These are phyloP conservation scores for Triops cancriformis DNA, from an alignment of 1,140 invertebrate genomes.

Conservation along the genomic window DNA sequence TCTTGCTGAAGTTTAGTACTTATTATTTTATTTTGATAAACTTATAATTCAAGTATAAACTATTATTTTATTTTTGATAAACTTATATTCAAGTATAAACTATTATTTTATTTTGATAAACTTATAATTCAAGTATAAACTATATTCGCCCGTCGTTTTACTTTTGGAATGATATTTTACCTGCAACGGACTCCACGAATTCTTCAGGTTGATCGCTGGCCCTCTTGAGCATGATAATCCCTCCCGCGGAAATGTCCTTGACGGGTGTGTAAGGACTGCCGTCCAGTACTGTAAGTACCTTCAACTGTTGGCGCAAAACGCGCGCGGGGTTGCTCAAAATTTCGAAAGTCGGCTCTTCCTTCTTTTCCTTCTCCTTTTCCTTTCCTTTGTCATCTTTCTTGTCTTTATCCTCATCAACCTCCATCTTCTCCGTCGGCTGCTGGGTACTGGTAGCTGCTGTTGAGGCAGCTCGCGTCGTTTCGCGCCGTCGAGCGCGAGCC, in stretches of 20 bases:
- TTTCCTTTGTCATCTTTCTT: slow-evolving; percentile 44
- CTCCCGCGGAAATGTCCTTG: slow-evolving; percentile 87
- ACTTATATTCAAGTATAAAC: too few relatives aligned
- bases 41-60: too few relatives aligned
- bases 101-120: too few relatives aligned
- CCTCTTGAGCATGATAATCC: slow-evolving; percentile 84
- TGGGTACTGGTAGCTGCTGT: slow-evolving; percentile 39
- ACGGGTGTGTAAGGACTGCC: slow-evolving; percentile 69
- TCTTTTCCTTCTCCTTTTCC: slow-evolving; percentile 45
- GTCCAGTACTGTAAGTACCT: slow-evolving; percentile 73
- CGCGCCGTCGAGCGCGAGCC: slow-evolving; percentile 73
- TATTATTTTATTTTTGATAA: too few relatives aligned
- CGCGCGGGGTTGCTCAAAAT: slow-evolving; percentile 89
- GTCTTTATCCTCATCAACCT: slow-evolving; percentile 47
- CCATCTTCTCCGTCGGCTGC: slow-evolving; percentile 55
- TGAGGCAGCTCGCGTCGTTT: slow-evolving; percentile 49
- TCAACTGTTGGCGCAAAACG: slow-evolving; percentile 85
- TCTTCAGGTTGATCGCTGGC: slow-evolving; percentile 69
- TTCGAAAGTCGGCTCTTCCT: slow-evolving; percentile 72
- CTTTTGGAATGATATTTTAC: slow-evolving; percentile 36
- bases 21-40: too few relatives aligned
- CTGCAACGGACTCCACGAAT: slow-evolving; percentile 85
- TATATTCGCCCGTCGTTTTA: too few relatives aligned
- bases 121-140: too few relatives aligned
- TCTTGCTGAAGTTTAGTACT: too few relatives aligned